A percentile compares a stretch with the other conserved stretches of the same genome.
These are phyloP conservation scores for Falcaria lacertinaria DNA, from an alignment of 2,888 invertebrate genomes.

Conservation along the genomic window DNA sequence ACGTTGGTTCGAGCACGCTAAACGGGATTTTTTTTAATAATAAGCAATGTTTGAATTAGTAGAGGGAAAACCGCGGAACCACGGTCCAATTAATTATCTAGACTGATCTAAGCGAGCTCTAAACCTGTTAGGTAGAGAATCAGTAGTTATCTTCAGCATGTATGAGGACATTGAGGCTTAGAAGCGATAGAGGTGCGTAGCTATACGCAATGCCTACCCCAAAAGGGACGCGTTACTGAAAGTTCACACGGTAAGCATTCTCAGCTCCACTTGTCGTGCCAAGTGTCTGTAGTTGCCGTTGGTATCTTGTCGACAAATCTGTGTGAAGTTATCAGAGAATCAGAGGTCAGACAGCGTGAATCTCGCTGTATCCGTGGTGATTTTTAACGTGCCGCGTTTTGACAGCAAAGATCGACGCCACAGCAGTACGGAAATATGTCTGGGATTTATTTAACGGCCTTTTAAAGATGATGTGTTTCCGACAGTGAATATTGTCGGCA, in stretches of 20 bases:
- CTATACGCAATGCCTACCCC: too few species aligned
- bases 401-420: constrained; percentile 1
- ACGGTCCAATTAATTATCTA: too few species aligned
- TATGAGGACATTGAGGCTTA: too few species aligned
- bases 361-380: background rate
- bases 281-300: constrained; percentile 1
- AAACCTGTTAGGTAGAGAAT: too few species aligned
- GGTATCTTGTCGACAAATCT: background rate
- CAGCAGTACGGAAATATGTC: background rate
- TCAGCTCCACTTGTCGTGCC: background rate
- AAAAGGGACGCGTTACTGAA: background rate
- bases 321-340: background rate
- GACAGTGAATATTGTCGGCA: background rate
- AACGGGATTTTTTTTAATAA: too few species aligned
- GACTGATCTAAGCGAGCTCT: too few species aligned
- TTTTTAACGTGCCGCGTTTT: constrained; percentile 1
- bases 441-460: background rate
- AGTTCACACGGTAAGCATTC: background rate
- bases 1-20: too few species aligned
- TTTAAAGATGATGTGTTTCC: background rate
- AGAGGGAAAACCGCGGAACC: too few species aligned
- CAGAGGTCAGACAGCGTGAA: background rate
- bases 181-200: too few species aligned
- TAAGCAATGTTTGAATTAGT: too few species aligned
- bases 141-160: too few species aligned